Evolutionary conservation across 2,113 vertebrate genomes (phyloP).

Genomic region (Mesitornis unicolor): DNA sequence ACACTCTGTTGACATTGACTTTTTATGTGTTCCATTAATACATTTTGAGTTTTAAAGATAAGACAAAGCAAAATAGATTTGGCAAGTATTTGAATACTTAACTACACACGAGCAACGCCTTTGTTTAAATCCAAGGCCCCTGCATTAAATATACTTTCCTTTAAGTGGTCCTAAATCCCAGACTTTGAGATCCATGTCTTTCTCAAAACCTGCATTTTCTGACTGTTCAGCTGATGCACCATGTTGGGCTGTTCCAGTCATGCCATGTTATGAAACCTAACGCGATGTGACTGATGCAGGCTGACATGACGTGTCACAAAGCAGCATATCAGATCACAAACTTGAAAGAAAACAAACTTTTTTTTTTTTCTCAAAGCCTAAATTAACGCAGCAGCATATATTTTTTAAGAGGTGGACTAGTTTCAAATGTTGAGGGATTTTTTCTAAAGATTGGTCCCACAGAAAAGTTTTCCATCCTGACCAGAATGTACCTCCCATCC

Average conservation of each 20-base stretch:
- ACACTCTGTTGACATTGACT: background rate
- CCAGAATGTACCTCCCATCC: background rate
- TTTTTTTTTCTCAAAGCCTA: background rate
- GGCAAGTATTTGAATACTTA: background rate
- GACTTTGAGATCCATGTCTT: background rate
- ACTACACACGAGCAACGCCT: background rate
- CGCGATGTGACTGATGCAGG: slow-evolving; percentile 58
- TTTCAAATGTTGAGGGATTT: background rate
- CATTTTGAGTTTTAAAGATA: slow-evolving; percentile 4
- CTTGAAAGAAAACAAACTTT: slow-evolving; percentile 54
- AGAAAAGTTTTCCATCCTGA: background rate
- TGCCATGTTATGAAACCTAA: slow-evolving; percentile 64
- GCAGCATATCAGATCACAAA: slow-evolving; percentile 65
- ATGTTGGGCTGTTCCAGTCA: slow-evolving; percentile 57
- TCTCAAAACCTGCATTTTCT: slow-evolving; percentile 14
- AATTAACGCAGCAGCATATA: slow-evolving; percentile 43
- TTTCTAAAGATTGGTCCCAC: background rate
- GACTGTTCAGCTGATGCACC: slow-evolving; percentile 22
- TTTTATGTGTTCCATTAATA: background rate
- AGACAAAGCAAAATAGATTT: background rate
- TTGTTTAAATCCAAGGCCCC: background rate
- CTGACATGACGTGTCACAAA: slow-evolving; percentile 62
- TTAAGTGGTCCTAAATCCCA: background rate
- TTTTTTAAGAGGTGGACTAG: slow-evolving; percentile 22
- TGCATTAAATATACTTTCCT: background rate